Conservation (phyloP, 2,888 invertebrate species). For the Cephus nigrinus region DNA sequence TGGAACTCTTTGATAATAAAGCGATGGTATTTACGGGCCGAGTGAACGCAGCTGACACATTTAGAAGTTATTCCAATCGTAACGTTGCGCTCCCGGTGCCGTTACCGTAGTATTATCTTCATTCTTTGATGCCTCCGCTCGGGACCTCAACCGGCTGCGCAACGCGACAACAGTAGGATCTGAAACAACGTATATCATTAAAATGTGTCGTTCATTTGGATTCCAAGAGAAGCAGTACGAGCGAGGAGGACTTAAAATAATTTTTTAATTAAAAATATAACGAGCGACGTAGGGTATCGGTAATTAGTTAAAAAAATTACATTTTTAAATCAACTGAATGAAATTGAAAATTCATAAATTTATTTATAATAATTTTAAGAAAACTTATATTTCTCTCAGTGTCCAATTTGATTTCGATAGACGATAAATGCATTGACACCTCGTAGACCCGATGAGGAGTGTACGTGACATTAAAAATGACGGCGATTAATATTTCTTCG, state of each 20-base stretch:
- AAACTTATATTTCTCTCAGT: background rate
- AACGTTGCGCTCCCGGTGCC: conserved; percentile 10
- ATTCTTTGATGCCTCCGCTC: conserved; percentile 11
- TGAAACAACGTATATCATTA: background rate
- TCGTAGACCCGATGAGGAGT: too few species aligned
- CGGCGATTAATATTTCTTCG: conserved; percentile 14
- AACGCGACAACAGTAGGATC: background rate
- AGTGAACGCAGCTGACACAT: conserved; percentile 21
- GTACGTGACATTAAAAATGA: conserved; percentile 6
- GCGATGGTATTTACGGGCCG: conserved; percentile 22
- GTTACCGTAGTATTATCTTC: conserved; percentile 5
- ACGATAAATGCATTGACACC: background rate
- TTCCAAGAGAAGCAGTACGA: background rate
- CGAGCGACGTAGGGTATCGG: too few species aligned
- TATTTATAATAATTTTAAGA: too few species aligned
- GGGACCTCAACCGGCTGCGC: background rate
- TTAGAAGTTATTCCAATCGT: conserved; percentile 23
- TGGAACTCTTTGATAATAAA: conserved; percentile 20
- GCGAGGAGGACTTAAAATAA: background rate
- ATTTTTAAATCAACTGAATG: too few species aligned
- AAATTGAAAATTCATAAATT: too few species aligned
- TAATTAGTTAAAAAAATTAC: too few species aligned
- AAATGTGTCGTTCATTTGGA: background rate
- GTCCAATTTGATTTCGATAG: background rate
- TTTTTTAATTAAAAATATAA: too few species aligned